Evolutionary conservation across 2,113 vertebrate genomes (phyloP).

Genomic region (Sinocyclocheilus rhinocerous): DNA sequence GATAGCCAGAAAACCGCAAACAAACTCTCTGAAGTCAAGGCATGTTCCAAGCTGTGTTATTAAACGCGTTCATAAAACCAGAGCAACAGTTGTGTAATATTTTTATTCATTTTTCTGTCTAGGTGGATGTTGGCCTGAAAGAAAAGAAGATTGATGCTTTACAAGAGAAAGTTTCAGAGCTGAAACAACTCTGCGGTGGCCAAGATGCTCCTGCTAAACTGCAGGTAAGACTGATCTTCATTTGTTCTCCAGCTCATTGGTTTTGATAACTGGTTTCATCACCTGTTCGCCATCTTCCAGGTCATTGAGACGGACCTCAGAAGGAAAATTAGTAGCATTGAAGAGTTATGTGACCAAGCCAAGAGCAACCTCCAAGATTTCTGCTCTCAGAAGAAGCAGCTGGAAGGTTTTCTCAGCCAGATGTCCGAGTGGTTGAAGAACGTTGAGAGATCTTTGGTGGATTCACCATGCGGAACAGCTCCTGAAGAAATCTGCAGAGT

Average conservation of each 20-base stretch:
- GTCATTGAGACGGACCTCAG: slow-evolving; percentile 87
- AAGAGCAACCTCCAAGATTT: slow-evolving; percentile 85
- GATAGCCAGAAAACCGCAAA: slow-evolving; percentile 79
- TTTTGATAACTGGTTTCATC: not conserved
- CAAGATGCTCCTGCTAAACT: slow-evolving; percentile 85
- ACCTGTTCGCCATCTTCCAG: slow-evolving; percentile 67
- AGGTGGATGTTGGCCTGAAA: slow-evolving; percentile 84
- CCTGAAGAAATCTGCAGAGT: slow-evolving; percentile 86
- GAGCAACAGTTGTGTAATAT: not conserved
- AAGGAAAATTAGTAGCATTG: slow-evolving; percentile 84
- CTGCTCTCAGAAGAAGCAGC: slow-evolving; percentile 79
- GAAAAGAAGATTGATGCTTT: slow-evolving; percentile 82
- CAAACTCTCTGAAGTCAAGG: slow-evolving; percentile 84
- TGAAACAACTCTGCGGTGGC: slow-evolving; percentile 80
- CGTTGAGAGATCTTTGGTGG: slow-evolving; percentile 80
- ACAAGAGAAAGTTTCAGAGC: slow-evolving; percentile 82
- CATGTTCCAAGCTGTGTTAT: slow-evolving; percentile 52
- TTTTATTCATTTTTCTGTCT: slow-evolving; percentile 38
- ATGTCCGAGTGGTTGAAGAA: slow-evolving; percentile 82
- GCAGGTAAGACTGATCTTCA: slow-evolving; percentile 77
- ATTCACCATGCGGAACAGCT: slow-evolving; percentile 72
- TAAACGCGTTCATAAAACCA: not conserved
- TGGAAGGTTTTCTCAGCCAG: slow-evolving; percentile 83
- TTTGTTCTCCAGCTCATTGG: not conserved
- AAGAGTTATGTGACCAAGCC: slow-evolving; percentile 82